Evolutionary conservation across 1,140 invertebrate species (phyloP).

Genomic region (Wasmannia auropunctata): DNA sequence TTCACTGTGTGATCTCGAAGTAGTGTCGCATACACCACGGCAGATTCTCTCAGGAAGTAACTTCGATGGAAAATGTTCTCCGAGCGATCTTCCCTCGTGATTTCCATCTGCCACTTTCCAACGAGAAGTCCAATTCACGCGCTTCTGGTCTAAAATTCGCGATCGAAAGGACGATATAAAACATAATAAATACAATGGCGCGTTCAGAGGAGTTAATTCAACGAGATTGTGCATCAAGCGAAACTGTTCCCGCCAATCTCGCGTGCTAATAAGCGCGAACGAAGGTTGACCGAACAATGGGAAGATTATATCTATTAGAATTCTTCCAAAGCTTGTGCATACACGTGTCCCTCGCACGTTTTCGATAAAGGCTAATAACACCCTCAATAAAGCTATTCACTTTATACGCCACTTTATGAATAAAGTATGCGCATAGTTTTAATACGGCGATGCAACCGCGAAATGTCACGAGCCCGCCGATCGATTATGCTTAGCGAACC

Average conservation of each 20-base stretch:
- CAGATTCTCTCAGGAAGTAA: slow-evolving; percentile 20
- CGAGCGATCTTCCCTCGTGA: slow-evolving; percentile 38
- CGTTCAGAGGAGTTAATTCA: slow-evolving; percentile 39
- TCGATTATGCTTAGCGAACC: neutral
- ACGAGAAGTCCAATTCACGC: neutral
- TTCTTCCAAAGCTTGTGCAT: neutral
- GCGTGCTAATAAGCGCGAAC: slow-evolving; percentile 32
- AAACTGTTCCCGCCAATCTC: slow-evolving; percentile 33
- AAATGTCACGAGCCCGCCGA: slow-evolving; percentile 27
- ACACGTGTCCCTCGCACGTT: slow-evolving; percentile 4
- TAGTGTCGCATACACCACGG: neutral
- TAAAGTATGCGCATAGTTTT: slow-evolving; percentile 1
- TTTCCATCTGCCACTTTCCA: slow-evolving; percentile 45
- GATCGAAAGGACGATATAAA: slow-evolving; percentile 32
- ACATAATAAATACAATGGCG: slow-evolving; percentile 34
- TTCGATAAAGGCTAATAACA: slow-evolving; percentile 27
- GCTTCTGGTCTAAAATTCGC: slow-evolving; percentile 34
- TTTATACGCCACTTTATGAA: neutral
- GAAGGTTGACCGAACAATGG: slow-evolving; percentile 41
- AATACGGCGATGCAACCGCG: neutral
- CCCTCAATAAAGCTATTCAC: slow-evolving; percentile 12
- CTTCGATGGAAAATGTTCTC: slow-evolving; percentile 6
- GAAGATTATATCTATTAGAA: slow-evolving; percentile 38
- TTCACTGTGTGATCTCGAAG: slow-evolving; percentile 30
- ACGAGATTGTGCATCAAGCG: slow-evolving; percentile 34